phyloP scores from a whole-genome alignment of 2,888 invertebrate species.

The Stenurella melanura region DNA sequence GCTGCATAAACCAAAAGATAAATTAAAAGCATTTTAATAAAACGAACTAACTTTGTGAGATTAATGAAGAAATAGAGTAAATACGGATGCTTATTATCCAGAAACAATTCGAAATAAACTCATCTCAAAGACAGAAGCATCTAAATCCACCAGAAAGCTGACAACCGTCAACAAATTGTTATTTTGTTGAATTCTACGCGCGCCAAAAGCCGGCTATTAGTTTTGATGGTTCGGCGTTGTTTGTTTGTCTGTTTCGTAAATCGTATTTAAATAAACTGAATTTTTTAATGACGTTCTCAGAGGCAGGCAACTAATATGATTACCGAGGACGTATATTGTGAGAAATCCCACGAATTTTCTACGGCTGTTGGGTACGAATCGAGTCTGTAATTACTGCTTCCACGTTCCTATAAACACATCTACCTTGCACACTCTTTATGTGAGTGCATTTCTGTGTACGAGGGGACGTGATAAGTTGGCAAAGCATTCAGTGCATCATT shows the following conservation, averaged over 20 bases:
- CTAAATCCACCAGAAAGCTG: conserved; percentile 55
- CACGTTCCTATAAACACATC: conserved; percentile 34
- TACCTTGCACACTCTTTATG: conserved; percentile 27
- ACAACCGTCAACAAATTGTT: conserved; percentile 60
- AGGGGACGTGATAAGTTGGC: background rate
- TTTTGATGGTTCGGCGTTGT: conserved; percentile 16
- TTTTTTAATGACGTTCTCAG: conserved; percentile 37
- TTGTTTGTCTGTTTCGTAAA: conserved; percentile 23
- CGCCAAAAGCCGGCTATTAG: conserved; percentile 44
- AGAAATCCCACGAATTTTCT: conserved; percentile 42
- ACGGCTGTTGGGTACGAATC: conserved; percentile 38
- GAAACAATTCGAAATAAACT: conserved; percentile 35
- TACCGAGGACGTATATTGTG: conserved; percentile 34
- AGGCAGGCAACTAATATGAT: conserved; percentile 33
- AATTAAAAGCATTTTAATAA: background rate
- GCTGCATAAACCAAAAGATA: background rate
- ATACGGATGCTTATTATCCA: conserved; percentile 33
- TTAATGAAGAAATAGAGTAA: conserved; percentile 25
- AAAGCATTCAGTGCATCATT: background rate
- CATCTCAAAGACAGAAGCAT: conserved; percentile 52
- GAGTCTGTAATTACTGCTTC: conserved; percentile 37
- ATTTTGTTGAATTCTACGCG: conserved; percentile 55
- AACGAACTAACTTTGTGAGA: conserved; percentile 16
- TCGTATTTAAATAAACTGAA: conserved; percentile 32
- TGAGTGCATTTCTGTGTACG: conserved; percentile 26